A percentile compares a stretch with the other conserved stretches of the same genome.
phyloP scores from a whole-genome alignment of 2,113 vertebrate genomes.

The Tupaia tana region DNA sequence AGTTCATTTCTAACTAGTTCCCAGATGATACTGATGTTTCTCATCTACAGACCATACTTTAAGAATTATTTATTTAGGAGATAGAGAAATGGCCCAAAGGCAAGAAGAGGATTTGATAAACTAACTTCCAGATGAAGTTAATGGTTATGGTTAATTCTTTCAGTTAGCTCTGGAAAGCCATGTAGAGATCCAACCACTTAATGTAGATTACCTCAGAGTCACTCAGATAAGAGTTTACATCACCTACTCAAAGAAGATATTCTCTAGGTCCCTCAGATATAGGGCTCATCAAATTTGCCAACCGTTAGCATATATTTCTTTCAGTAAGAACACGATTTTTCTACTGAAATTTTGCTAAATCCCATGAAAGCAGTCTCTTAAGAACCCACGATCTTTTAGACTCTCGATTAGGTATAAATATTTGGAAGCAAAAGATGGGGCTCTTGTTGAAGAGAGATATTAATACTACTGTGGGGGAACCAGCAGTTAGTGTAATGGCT shows the following conservation, averaged over 20 bases:
- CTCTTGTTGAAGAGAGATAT: neutral
- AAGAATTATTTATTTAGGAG: neutral
- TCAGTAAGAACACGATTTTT: neutral
- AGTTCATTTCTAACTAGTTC: neutral
- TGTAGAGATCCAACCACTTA: neutral
- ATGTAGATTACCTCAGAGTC: neutral
- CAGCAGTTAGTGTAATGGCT: too few relatives aligned
- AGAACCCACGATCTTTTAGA: neutral
- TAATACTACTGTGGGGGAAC: neutral
- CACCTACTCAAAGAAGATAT: neutral
- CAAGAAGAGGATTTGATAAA: neutral
- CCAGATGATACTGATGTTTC: neutral
- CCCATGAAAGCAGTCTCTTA: neutral
- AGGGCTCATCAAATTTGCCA: neutral
- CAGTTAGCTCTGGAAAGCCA: neutral
- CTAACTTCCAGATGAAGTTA: neutral
- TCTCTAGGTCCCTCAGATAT: neutral
- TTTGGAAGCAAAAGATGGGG: neutral
- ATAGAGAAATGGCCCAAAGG: neutral
- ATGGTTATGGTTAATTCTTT: neutral
- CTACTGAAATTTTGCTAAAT: constrained; percentile 4
- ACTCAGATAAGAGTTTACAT: neutral
- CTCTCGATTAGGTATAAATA: neutral
- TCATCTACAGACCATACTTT: neutral
- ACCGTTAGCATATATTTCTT: neutral